Percentiles rank a stretch among this genome's conserved stretches.
Conservation (phyloP, 2,113 vertebrate genomes). For the Dipodomys stephensi region DNA sequence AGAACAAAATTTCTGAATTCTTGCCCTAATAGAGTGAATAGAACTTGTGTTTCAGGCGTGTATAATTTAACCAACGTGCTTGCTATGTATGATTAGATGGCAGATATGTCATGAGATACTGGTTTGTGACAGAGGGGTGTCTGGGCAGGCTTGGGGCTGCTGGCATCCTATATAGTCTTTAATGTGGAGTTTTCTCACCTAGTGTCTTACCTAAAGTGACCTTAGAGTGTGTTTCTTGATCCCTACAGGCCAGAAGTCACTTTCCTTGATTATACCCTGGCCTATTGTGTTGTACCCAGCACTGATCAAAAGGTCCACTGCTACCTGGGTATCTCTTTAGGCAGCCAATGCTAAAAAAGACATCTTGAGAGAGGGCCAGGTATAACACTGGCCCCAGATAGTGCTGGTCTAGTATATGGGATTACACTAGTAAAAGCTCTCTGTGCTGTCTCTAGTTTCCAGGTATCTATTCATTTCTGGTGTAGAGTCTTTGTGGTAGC, state of each 20-base stretch:
- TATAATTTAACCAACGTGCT: neutral
- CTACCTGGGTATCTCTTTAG: neutral
- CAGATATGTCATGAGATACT: neutral
- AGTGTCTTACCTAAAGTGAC: no score
- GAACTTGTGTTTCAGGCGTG: neutral
- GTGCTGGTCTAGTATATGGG: no score
- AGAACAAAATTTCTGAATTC: constrained; percentile 1
- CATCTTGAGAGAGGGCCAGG: neutral
- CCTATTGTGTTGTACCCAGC: neutral
- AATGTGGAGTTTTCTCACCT: neutral
- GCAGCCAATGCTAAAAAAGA: neutral
- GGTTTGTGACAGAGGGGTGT: neutral
- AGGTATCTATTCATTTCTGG: neutral
- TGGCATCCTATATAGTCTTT: neutral
- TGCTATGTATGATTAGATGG: neutral
- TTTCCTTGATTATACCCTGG: neutral
- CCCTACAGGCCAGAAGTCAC: neutral
- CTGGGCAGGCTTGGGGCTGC: neutral
- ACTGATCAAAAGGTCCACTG: neutral
- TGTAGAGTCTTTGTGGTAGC: neutral
- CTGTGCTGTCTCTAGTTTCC: neutral
- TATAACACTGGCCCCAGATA: neutral
- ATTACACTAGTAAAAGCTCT: neutral
- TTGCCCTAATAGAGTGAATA: neutral
- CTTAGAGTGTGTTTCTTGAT: neutral